Evolutionary conservation across 2,888 invertebrate species (phyloP).

Genomic region (Mechanitis mazaeus): DNA sequence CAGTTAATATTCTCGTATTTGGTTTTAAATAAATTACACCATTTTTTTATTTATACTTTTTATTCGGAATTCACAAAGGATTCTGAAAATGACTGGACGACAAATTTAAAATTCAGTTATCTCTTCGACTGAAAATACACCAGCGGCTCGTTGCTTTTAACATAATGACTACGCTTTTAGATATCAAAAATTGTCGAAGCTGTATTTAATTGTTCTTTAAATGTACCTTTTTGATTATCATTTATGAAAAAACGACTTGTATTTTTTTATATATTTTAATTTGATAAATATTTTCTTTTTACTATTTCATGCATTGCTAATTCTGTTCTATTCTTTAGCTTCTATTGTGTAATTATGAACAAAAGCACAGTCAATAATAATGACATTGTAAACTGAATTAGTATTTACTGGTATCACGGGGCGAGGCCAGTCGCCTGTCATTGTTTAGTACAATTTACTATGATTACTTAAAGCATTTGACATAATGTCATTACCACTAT

Average conservation of each 20-base stretch:
- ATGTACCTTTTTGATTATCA: too few relatives aligned
- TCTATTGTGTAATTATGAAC: background rate
- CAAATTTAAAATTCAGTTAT: conserved; percentile 19
- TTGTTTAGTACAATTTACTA: conserved; percentile 27
- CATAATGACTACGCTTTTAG: conserved; percentile 7
- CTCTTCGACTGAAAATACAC: conserved; percentile 18
- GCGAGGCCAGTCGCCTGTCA: conserved; percentile 17
- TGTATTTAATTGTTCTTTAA: too few relatives aligned
- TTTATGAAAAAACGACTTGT: too few relatives aligned
- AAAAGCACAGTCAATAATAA: background rate
- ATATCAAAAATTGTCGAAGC: too few relatives aligned
- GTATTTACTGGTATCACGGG: conserved; percentile 18
- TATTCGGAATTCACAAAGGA: conserved; percentile 10
- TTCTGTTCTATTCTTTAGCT: too few relatives aligned
- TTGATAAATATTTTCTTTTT: too few relatives aligned
- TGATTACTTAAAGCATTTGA: conserved; percentile 19
- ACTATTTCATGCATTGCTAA: too few relatives aligned
- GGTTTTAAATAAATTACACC: background rate
- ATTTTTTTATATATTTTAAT: too few relatives aligned
- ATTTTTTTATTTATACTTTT: conserved; percentile 5
- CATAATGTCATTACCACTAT: conserved; percentile 19
- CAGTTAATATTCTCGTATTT: too few relatives aligned
- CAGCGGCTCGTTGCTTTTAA: conserved; percentile 14
- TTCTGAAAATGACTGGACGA: conserved; percentile 16
- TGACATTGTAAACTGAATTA: conserved; percentile 1